Percentiles rank a stretch among this genome's conserved stretches.
Conservation (phyloP, 2,888 invertebrate species). For the Argyresthia albistria region DNA sequence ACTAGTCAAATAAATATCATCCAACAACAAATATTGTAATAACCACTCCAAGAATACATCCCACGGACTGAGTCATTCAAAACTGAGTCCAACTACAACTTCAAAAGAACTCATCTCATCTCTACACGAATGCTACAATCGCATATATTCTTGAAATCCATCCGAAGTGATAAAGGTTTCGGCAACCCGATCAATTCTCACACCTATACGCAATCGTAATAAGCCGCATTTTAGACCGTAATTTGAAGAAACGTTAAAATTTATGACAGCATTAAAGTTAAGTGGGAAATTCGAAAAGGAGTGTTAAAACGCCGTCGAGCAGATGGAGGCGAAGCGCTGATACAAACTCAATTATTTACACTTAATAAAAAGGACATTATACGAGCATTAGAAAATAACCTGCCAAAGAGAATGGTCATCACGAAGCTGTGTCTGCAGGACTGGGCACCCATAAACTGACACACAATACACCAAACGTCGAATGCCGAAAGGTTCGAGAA, state of each 20-base stretch:
- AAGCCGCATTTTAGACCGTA: constrained; percentile 20
- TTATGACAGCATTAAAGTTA: constrained; percentile 66
- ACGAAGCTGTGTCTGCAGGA: not conserved
- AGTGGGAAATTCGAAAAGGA: constrained; percentile 69
- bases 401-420: constrained; percentile 31
- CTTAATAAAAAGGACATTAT: constrained; percentile 70
- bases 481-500: too few relatives aligned
- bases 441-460: not conserved
- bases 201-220: constrained; percentile 22
- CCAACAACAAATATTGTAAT: constrained; percentile 67
- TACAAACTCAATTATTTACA: constrained; percentile 72
- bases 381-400: constrained; percentile 62
- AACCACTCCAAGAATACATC: constrained; percentile 29
- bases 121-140: constrained; percentile 26
- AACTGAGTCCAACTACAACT: constrained; percentile 28
- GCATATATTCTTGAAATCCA: constrained; percentile 44
- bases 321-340: constrained; percentile 60
- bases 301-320: constrained; percentile 53
- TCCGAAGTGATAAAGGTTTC: constrained; percentile 42
- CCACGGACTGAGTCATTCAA: constrained; percentile 24
- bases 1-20: constrained; percentile 58
- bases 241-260: constrained; percentile 42
- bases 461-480: too few relatives aligned
- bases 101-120: constrained; percentile 34
- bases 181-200: constrained; percentile 21